phyloP scores from a whole-genome alignment of 2,797 vertebrate species.

The Poeciliopsis paucimaculata region DNA sequence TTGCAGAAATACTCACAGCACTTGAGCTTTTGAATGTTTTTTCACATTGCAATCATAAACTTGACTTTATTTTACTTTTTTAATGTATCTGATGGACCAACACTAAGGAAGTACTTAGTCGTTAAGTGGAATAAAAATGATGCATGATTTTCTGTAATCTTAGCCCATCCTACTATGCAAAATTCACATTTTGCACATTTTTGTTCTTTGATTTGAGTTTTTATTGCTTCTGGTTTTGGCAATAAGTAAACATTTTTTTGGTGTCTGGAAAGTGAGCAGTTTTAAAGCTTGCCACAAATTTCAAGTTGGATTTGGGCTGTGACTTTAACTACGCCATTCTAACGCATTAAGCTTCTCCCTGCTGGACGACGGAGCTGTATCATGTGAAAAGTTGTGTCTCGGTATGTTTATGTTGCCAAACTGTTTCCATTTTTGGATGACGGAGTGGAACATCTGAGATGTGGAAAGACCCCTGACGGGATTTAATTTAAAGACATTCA shows the following conservation, averaged over 20 bases:
- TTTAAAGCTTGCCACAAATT: background rate
- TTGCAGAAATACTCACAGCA: constrained; percentile 10
- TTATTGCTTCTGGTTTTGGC: background rate
- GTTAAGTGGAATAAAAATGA: background rate
- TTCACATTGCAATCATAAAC: background rate
- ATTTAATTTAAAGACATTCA: background rate
- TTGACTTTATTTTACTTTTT: background rate
- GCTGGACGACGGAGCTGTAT: too few species aligned
- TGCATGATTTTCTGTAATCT: background rate
- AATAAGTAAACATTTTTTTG: too few species aligned
- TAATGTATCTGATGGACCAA: background rate
- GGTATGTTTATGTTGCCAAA: background rate
- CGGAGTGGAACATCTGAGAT: background rate
- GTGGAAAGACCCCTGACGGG: background rate
- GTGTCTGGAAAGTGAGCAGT: too few species aligned
- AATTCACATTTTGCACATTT: too few species aligned
- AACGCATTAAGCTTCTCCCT: background rate
- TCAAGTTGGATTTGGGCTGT: too few species aligned
- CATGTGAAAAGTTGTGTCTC: background rate
- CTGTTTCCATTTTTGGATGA: background rate
- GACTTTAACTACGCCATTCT: background rate
- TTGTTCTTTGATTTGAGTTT: background rate
- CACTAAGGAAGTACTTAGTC: background rate
- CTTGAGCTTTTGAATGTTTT: background rate
- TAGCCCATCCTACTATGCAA: background rate